Evolutionary conservation across 2,113 vertebrate genomes (phyloP).

Genomic region (Poecile atricapillus): DNA sequence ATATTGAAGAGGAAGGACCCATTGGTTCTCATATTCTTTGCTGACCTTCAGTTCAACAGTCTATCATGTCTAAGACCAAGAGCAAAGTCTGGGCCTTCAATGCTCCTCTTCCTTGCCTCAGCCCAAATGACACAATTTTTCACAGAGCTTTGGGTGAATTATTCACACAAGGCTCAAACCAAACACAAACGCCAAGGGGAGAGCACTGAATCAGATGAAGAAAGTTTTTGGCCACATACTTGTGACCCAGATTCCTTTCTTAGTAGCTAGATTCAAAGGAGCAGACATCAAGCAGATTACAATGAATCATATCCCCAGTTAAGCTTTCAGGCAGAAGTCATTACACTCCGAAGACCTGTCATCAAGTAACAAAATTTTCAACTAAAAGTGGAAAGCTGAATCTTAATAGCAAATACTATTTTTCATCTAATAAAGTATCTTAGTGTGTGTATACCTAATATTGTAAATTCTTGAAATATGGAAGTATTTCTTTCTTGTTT

Average conservation of each 20-base stretch:
- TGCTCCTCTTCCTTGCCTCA: background rate
- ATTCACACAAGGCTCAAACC: background rate
- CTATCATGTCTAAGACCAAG: background rate
- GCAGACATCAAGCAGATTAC: background rate
- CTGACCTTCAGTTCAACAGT: background rate
- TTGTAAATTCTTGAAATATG: background rate
- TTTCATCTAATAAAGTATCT: background rate
- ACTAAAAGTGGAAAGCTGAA: background rate
- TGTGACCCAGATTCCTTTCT: background rate
- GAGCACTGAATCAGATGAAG: background rate
- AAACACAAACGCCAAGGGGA: background rate
- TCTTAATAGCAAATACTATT: slow-evolving; percentile 9
- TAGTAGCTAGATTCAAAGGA: slow-evolving; percentile 14
- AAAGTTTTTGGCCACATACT: background rate
- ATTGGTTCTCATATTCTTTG: background rate
- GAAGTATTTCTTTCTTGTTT: background rate
- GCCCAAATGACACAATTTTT: background rate
- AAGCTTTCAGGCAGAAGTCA: background rate
- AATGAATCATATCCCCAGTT: background rate
- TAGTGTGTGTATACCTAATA: background rate
- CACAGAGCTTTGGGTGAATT: background rate
- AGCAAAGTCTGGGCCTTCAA: background rate
- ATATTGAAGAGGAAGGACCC: background rate
- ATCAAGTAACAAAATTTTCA: slow-evolving; percentile 7
- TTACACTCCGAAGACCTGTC: background rate